These are phyloP conservation scores for Scomber colias DNA, from an alignment of 2,113 vertebrate species.

Conservation along the genomic window DNA sequence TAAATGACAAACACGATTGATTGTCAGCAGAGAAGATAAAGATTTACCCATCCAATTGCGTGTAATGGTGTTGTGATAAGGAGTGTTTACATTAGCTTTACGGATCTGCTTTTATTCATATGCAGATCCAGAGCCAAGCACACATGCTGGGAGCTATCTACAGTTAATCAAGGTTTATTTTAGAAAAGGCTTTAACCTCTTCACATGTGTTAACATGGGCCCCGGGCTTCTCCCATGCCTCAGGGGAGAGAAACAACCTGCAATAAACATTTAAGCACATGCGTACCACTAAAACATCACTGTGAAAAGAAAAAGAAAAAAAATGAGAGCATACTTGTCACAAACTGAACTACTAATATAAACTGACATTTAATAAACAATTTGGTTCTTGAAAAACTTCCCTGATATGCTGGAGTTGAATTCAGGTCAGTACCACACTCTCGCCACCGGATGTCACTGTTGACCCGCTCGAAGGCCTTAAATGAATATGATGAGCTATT, in stretches of 20 bases:
- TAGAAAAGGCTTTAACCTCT: background rate
- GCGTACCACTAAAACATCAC: background rate
- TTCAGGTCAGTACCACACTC: background rate
- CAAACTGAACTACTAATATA: too few species aligned
- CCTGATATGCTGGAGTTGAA: too few species aligned
- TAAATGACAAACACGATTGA: background rate
- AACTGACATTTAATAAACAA: too few species aligned
- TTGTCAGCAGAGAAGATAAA: background rate
- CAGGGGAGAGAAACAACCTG: background rate
- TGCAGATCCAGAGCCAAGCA: conserved; percentile 39
- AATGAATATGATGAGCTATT: too few species aligned
- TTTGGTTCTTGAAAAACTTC: too few species aligned
- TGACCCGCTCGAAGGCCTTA: background rate
- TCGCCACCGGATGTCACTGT: conserved; percentile 38
- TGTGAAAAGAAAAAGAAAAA: background rate
- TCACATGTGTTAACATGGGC: conserved; percentile 37
- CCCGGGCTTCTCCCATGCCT: conserved; percentile 25
- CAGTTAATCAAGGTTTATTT: conserved; percentile 37
- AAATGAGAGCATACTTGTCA: too few species aligned
- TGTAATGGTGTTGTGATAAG: conserved; percentile 46
- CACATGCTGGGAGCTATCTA: conserved; percentile 41
- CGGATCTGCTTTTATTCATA: conserved; percentile 39
- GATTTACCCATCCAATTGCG: background rate
- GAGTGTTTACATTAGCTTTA: conserved; percentile 47
- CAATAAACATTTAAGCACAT: background rate